Conservation (phyloP, 37 sponge, comb jelly and placozoan genomes). For the Ephydatia muelleri region DNA sequence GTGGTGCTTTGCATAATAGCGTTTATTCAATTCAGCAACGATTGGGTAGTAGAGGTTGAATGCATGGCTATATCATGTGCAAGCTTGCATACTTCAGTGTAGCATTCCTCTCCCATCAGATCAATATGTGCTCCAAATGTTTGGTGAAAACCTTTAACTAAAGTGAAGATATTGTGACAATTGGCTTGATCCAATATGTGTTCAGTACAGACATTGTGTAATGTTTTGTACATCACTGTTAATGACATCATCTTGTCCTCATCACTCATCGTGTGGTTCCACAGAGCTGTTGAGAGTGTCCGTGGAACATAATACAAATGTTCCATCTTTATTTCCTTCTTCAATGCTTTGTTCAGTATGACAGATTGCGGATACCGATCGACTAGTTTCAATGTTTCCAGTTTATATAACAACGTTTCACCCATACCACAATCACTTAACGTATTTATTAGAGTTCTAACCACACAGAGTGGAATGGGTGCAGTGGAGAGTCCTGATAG, state of each 20-base stretch:
- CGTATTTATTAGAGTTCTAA: background rate
- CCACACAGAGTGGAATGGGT: background rate
- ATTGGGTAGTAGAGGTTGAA: no score
- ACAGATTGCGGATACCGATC: slow-evolving; percentile 26
- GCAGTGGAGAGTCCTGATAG: slow-evolving; percentile 25
- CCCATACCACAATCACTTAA: background rate
- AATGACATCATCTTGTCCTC: slow-evolving; percentile 23
- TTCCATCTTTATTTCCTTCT: background rate
- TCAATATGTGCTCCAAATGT: background rate
- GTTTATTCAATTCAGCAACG: no score
- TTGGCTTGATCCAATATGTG: background rate
- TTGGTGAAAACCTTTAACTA: background rate
- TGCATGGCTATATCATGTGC: no score
- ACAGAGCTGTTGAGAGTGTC: slow-evolving; percentile 10
- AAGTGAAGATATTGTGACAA: background rate
- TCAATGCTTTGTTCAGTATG: slow-evolving; percentile 4
- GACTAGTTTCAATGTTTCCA: background rate
- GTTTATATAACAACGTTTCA: background rate
- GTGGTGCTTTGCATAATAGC: no score
- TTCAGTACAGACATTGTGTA: background rate
- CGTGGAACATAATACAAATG: slow-evolving; percentile 39
- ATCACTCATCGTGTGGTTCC: slow-evolving; percentile 23
- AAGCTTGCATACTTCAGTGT: slow-evolving; percentile 19
- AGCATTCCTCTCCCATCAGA: slow-evolving; percentile 37
- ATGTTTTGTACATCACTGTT: slow-evolving; percentile 8